These are phyloP conservation scores for Polypterus bichir DNA, from an alignment of 2,113 vertebrate species.

Conservation along the genomic window DNA sequence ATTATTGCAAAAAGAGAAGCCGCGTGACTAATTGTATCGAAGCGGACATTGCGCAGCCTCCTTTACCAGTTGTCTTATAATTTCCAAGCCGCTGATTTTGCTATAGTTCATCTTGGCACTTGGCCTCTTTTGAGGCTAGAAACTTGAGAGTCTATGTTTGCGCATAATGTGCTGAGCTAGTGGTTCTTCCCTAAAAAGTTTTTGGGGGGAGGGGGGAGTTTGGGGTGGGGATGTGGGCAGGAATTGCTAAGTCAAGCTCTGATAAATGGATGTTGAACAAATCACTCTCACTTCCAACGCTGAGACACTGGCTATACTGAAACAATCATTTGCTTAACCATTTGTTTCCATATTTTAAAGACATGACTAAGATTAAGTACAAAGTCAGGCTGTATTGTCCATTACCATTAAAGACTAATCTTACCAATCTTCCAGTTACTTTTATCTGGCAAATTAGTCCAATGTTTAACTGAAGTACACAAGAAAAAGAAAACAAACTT, in stretches of 20 bases:
- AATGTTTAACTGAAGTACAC: too few relatives aligned
- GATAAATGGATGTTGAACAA: not conserved
- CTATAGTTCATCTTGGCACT: slow-evolving; percentile 8
- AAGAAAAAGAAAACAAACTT: too few relatives aligned
- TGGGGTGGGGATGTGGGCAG: slow-evolving; percentile 13
- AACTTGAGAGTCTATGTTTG: slow-evolving; percentile 17
- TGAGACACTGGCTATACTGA: too few relatives aligned
- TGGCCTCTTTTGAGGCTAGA: slow-evolving; percentile 20
- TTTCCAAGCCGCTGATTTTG: slow-evolving; percentile 11
- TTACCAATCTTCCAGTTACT: too few relatives aligned
- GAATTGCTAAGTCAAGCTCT: not conserved
- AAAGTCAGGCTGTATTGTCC: too few relatives aligned
- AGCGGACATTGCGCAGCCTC: slow-evolving; percentile 1
- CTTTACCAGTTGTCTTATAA: not conserved
- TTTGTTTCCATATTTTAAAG: too few relatives aligned
- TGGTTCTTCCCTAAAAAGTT: slow-evolving; percentile 16
- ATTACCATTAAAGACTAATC: too few relatives aligned
- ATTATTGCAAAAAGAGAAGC: not conserved
- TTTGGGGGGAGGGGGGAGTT: slow-evolving; percentile 14
- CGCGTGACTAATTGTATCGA: not conserved
- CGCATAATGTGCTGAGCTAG: slow-evolving; percentile 27
- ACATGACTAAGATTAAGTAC: too few relatives aligned
- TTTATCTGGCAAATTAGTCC: too few relatives aligned
- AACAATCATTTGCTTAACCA: too few relatives aligned
- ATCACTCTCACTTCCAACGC: too few relatives aligned